Evolutionary conservation across 2,113 vertebrate species (phyloP).

Genomic region (Psilopogon haemacephalus): DNA sequence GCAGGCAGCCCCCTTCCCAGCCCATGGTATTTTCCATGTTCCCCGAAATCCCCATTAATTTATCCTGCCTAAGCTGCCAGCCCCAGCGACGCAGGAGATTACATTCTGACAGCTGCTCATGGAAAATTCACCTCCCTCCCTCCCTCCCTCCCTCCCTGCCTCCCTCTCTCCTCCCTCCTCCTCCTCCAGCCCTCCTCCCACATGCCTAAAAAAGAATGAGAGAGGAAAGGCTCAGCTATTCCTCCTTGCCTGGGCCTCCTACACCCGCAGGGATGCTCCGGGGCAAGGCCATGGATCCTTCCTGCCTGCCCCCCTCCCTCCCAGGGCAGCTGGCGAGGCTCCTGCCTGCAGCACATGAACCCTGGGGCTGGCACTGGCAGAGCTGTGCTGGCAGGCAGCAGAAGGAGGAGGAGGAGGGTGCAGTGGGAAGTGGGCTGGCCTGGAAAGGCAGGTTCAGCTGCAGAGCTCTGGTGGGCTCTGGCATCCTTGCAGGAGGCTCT

Average conservation of each 20-base stretch:
- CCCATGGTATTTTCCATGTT: constrained; percentile 36
- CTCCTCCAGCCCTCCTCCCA: not conserved
- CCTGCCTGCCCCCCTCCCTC: not conserved
- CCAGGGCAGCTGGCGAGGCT: not conserved
- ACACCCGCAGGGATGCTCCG: not conserved
- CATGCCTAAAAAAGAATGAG: not conserved
- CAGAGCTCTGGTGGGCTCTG: not conserved
- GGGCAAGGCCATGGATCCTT: not conserved
- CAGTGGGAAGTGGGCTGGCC: not conserved
- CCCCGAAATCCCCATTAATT: constrained; percentile 53
- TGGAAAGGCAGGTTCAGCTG: not conserved
- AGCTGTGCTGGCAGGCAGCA: not conserved
- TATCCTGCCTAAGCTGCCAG: constrained; percentile 50
- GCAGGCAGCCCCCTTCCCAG: not conserved
- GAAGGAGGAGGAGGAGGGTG: not conserved
- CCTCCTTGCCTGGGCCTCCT: not conserved
- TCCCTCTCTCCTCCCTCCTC: not conserved
- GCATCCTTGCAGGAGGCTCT: not conserved
- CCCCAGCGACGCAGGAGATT: not conserved
- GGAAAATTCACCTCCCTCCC: constrained; percentile 60
- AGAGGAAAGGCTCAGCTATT: constrained; percentile 4
- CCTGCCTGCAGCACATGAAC: not conserved
- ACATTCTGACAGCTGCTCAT: constrained; percentile 63
- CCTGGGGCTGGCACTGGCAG: not conserved
- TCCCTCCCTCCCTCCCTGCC: not conserved